phyloP scores from a whole-genome alignment of 2,113 vertebrate genomes.

The Epinephelus moara region DNA sequence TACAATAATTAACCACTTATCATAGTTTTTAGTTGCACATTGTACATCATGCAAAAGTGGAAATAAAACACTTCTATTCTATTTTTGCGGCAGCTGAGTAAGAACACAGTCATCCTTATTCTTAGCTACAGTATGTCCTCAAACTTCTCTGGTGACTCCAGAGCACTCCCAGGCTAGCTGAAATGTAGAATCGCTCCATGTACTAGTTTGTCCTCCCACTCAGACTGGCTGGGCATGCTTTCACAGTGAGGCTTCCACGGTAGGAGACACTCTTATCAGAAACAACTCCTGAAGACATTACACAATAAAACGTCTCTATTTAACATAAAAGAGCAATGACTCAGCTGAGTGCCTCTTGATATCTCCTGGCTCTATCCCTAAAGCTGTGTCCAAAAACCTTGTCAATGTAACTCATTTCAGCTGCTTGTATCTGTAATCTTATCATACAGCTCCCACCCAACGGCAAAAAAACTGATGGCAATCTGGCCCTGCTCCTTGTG shows the following conservation, averaged over 20 bases:
- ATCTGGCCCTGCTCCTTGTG: neutral
- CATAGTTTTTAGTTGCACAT: neutral
- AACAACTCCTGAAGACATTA: slow-evolving; percentile 7
- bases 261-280: slow-evolving; percentile 29
- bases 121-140: neutral
- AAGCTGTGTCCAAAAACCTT: neutral
- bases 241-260: slow-evolving; percentile 10
- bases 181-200: neutral
- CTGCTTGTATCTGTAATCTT: neutral
- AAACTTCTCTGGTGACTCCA: neutral
- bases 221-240: neutral
- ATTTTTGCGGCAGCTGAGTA: neutral
- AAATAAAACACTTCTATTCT: neutral
- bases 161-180: neutral
- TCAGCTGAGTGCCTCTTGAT: neutral
- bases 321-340: slow-evolving; percentile 13
- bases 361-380: neutral
- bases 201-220: slow-evolving; percentile 13
- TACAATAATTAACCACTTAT: neutral
- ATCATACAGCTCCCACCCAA: neutral
- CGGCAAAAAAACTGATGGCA: neutral
- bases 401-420: slow-evolving; percentile 5
- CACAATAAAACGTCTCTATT: slow-evolving; percentile 29
- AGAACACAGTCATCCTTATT: neutral
- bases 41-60: neutral